A percentile compares a stretch with the other conserved stretches of the same genome.
Conservation (phyloP, 2,113 vertebrate species). For the Natator depressus region DNA sequence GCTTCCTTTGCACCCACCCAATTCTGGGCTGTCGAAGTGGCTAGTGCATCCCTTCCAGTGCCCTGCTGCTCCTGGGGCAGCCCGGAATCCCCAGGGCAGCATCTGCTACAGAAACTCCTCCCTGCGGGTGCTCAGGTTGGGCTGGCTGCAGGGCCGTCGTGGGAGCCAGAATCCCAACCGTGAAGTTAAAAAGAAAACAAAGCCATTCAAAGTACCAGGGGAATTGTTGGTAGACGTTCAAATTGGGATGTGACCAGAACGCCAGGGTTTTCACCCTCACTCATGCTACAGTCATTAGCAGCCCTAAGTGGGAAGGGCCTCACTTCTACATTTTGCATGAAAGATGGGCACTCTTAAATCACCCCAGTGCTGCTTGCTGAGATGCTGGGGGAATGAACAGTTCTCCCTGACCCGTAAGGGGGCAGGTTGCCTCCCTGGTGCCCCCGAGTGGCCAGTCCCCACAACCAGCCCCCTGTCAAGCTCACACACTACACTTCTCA, state of each 20-base stretch:
- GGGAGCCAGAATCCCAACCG: background rate
- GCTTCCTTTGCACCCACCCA: rapidly evolving
- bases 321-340: conserved; percentile 52
- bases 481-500: background rate
- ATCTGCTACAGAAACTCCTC: background rate
- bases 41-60: background rate
- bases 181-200: background rate
- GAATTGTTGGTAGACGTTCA: background rate
- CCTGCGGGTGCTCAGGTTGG: background rate
- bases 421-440: background rate
- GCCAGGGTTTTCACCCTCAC: rapidly evolving
- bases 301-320: background rate
- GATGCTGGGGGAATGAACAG: background rate
- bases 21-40: rapidly evolving
- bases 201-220: background rate
- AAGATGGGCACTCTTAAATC: conserved; percentile 7
- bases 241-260: background rate
- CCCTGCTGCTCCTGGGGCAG: background rate
- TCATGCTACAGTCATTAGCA: conserved; percentile 33
- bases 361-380: conserved; percentile 25
- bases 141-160: rapidly evolving
- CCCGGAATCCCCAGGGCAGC: background rate
- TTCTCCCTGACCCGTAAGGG: background rate
- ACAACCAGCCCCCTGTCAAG: background rate
- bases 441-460: background rate